Evolutionary conservation across 2,797 vertebrate species (phyloP).

Genomic region (Benthosema pterotum): DNA sequence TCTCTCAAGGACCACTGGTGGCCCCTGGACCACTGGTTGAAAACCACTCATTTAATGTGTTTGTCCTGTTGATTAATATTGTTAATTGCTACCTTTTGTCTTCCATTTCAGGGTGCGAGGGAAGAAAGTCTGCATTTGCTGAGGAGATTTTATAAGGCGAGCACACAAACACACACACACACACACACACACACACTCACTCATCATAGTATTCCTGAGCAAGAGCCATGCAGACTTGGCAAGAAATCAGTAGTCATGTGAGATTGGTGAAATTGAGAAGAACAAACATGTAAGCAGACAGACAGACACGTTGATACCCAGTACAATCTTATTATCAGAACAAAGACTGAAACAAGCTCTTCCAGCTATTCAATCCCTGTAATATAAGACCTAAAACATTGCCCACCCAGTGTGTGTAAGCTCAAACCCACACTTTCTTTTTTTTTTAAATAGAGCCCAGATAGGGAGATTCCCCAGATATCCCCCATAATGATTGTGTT

Average conservation of each 20-base stretch:
- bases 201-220: too few relatives aligned
- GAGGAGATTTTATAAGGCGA: constrained; percentile 93
- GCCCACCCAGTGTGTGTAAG: neutral
- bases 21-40: too few relatives aligned
- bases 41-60: neutral
- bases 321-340: neutral
- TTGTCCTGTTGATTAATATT: neutral
- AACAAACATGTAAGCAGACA: neutral
- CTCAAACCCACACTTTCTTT: neutral
- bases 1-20: too few relatives aligned
- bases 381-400: neutral
- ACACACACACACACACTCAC: neutral
- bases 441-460: constrained; percentile 10
- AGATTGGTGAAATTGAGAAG: neutral
- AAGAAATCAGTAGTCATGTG: neutral
- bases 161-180: constrained; percentile 13
- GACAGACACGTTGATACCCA: neutral
- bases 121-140: constrained; percentile 96
- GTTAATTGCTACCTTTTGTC: constrained; percentile 16
- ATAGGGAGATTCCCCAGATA: neutral
- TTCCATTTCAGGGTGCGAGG: constrained; percentile 87
- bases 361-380: neutral
- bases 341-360: neutral
- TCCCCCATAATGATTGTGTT: neutral
- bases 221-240: too few relatives aligned